Conservation (phyloP, 1,140 invertebrate species). For the Amphibalanus amphitrite region DNA sequence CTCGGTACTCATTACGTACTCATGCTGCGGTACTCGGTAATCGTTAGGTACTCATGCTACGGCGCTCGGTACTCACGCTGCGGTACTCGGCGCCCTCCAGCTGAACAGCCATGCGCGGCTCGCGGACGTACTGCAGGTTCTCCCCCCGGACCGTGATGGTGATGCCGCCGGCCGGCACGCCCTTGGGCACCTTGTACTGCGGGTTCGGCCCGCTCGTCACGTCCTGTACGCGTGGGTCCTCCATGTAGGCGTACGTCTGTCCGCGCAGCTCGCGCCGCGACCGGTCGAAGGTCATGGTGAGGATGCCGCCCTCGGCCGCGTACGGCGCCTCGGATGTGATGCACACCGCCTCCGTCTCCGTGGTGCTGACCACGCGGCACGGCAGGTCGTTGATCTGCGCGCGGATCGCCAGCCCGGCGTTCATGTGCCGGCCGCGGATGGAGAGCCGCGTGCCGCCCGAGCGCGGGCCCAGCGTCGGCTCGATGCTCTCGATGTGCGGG, state of each 20-base stretch:
- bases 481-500: conserved; percentile 63
- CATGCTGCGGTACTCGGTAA: no score
- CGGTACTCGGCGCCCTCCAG: background rate
- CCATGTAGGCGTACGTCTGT: conserved; percentile 70
- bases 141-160: conserved; percentile 71
- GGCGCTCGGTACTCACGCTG: conserved; percentile 1
- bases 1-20: no score
- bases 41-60: no score
- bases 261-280: conserved; percentile 50
- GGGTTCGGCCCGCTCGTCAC: conserved; percentile 24
- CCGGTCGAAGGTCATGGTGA: conserved; percentile 78
- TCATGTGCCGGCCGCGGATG: conserved; percentile 80
- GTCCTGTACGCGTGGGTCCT: conserved; percentile 58
- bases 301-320: conserved; percentile 27
- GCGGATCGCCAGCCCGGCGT: conserved; percentile 79
- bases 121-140: conserved; percentile 39
- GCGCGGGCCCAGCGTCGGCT: conserved; percentile 71
- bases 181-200: conserved; percentile 59
- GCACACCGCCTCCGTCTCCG: conserved; percentile 54
- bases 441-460: conserved; percentile 80
- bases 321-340: conserved; percentile 57
- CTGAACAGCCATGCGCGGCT: background rate
- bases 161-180: conserved; percentile 81
- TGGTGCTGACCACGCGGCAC: conserved; percentile 44
- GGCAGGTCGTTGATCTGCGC: conserved; percentile 75